Conservation (phyloP, 2,113 vertebrate genomes). For the Leuciscus idus region DNA sequence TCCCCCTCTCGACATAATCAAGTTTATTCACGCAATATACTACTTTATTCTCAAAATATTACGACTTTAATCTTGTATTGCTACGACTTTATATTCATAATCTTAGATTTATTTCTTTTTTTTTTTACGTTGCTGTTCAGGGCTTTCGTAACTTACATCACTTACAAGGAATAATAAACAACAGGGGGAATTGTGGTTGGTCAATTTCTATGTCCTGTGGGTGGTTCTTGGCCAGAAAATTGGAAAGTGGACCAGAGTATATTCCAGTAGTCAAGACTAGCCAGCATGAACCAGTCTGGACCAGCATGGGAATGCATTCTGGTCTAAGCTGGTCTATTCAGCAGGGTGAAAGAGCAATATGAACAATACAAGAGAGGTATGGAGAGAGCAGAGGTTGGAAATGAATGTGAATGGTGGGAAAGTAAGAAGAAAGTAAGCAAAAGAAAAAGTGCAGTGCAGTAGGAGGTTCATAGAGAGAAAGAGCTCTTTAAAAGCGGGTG, state of each 20-base stretch:
- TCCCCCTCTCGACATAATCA: no score
- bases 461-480: constrained; percentile 14
- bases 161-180: no score
- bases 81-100: no score
- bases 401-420: constrained; percentile 42
- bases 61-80: no score
- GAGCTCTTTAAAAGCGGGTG: constrained; percentile 32
- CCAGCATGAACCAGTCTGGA: neutral
- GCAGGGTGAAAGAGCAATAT: constrained; percentile 6
- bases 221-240: neutral
- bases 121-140: no score
- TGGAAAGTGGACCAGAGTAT: neutral
- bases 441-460: neutral
- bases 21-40: no score
- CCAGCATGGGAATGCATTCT: neutral
- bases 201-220: neutral
- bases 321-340: constrained; percentile 42
- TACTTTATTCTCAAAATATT: no score
- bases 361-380: constrained; percentile 13
- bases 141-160: no score
- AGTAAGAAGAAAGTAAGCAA: constrained; percentile 8
- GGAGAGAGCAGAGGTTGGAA: constrained; percentile 34
- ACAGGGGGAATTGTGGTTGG: neutral
- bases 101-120: no score
- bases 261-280: neutral